phyloP scores from a whole-genome alignment of 2,113 vertebrate genomes.

The Helogale parvula region DNA sequence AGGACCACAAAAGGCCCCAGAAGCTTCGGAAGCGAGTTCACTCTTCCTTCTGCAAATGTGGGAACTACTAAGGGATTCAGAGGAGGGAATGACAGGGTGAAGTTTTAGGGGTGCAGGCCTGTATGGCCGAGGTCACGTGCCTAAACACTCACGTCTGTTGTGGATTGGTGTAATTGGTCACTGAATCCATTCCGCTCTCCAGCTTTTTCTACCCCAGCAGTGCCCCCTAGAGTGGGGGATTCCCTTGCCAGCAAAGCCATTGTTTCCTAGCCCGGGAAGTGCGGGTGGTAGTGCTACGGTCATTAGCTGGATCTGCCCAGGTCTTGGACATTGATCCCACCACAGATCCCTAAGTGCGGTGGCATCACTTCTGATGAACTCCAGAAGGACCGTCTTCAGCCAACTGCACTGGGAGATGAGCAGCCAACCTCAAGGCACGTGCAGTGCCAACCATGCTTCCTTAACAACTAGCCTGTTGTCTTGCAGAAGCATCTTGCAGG shows the following conservation, averaged over 20 bases:
- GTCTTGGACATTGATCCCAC: background rate
- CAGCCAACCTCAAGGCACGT: background rate
- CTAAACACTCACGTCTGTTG: background rate
- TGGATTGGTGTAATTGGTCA: background rate
- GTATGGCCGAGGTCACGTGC: background rate
- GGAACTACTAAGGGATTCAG: background rate
- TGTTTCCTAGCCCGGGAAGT: background rate
- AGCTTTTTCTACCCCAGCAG: background rate
- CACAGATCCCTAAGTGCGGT: background rate
- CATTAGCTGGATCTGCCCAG: background rate
- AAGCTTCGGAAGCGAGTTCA: background rate
- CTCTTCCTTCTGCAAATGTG: background rate
- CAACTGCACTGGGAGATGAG: background rate
- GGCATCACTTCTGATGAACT: background rate
- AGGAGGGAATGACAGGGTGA: background rate
- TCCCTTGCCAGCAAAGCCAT: background rate
- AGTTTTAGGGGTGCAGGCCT: background rate
- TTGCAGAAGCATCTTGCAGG: background rate
- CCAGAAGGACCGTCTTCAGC: background rate
- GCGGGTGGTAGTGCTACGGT: background rate
- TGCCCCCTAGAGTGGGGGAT: background rate
- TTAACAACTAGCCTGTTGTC: background rate
- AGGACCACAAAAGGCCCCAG: background rate
- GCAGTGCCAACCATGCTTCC: background rate
- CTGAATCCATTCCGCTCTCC: too few relatives aligned